A percentile compares a stretch with the other conserved stretches of the same genome.
Conservation (phyloP, 2,113 vertebrate species). For the Cheirogaleus medius region DNA sequence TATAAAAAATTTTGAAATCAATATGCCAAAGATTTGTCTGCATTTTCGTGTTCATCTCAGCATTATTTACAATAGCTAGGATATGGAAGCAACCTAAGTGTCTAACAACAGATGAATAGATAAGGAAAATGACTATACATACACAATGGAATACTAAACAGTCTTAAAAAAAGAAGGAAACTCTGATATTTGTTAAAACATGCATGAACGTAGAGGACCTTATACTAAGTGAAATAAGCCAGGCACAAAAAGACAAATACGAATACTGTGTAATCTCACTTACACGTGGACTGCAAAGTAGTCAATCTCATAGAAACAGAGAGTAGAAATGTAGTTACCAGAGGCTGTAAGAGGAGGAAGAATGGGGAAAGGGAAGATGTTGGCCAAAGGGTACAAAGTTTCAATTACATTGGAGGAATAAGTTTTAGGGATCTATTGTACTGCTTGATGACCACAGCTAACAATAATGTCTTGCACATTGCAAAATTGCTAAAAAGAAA, state of each 20-base stretch:
- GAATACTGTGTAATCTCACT: not conserved
- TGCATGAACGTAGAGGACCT: not conserved
- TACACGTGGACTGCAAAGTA: not conserved
- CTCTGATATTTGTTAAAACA: not conserved
- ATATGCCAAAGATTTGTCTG: no score
- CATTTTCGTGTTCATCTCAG: no score
- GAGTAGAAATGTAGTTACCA: not conserved
- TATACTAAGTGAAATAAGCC: not conserved
- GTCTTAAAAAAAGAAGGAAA: not conserved
- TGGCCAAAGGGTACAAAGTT: not conserved
- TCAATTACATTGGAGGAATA: not conserved
- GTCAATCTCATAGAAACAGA: not conserved
- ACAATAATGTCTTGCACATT: not conserved
- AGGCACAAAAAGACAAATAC: not conserved
- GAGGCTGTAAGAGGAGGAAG: no score
- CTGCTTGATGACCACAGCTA: not conserved
- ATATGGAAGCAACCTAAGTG: not conserved
- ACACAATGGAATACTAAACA: not conserved
- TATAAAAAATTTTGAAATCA: not conserved
- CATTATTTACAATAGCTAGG: not conserved
- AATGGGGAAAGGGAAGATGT: not conserved
- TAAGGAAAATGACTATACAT: not conserved
- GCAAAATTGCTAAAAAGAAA: no score
- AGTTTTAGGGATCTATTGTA: not conserved
- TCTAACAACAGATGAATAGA: not conserved